Base-by-base conservation (phyloP, 2,113 vertebrate species). In the Pygoscelis antarcticus region DNA sequence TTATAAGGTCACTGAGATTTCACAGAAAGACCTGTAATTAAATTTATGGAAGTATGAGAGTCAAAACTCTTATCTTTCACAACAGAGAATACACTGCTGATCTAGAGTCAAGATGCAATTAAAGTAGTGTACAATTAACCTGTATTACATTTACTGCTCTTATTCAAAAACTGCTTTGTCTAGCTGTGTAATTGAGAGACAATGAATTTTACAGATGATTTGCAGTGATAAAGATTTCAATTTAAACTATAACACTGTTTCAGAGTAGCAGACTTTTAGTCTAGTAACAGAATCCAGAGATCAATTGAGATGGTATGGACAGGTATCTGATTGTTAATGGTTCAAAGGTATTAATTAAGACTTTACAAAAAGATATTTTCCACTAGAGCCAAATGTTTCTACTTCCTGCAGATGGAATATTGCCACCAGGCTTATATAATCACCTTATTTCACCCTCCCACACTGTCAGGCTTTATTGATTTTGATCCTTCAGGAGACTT, bases 171-270 rank as follows among this genome's bases (percentile, higher is more conserved):
- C 61, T 40, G 16, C 11, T 65, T 62, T 86, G 13, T 40, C 32
- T 83, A 83, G 25, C 65, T 69, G 22, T 75, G n/a, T 80, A 89
- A 80, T n/a, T 76, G 78, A 92, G 83, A 62, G 21, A 36, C 49
- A 89, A 11, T 79, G 29, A 27, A 47, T 61, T 60, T 70, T 87
- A 80, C 47, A 38, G 81, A 18, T 77, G 38, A 81, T 82, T 87
- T 71, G 62, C 81, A 83, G 58, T 69, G 46, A 69, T 89, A 91
- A 83, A 86, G 61, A 72, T 26, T 72, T 66, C 77, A 96, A 76
- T 95, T 97, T 90, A 90, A 91, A 16, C 60, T 84, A 18, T 78
- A 91, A 87, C n/a, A 47, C 23, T 38, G 40, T 81, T 75, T 81
- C 40, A 47, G 81, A 77, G 14, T 66, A 93, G 30, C 61, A 69